Percentiles rank a stretch among this genome's conserved stretches.
Conservation (phyloP, 2,797 vertebrate genomes). For the Rhincodon typus region DNA sequence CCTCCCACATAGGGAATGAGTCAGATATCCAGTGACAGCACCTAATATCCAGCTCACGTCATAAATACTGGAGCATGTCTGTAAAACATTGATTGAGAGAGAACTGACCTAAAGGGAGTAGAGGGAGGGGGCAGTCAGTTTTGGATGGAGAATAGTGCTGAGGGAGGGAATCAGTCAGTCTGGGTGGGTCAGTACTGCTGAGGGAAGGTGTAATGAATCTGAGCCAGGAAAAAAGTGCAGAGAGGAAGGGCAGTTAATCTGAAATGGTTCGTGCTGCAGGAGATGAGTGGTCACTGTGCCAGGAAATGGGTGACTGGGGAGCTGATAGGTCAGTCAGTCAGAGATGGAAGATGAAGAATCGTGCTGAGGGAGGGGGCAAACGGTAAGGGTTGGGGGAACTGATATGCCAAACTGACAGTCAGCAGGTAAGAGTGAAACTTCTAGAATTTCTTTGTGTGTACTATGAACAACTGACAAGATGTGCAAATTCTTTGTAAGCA, state of each 20-base stretch:
- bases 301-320: not conserved
- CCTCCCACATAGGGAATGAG: slow-evolving; percentile 19
- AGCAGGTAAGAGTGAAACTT: not conserved
- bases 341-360: not conserved
- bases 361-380: not conserved
- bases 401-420: not conserved
- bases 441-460: too few relatives aligned
- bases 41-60: not conserved
- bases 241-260: too few relatives aligned
- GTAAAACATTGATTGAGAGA: not conserved
- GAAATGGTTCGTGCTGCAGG: too few relatives aligned
- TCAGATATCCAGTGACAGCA: not conserved
- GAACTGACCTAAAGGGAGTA: not conserved
- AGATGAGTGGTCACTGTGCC: too few relatives aligned
- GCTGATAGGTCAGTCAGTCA: not conserved
- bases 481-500: not conserved
- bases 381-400: not conserved
- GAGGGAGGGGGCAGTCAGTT: not conserved
- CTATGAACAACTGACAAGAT: too few relatives aligned
- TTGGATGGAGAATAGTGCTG: not conserved
- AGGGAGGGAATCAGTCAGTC: not conserved
- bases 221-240: too few relatives aligned
- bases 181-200: not conserved
- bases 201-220: not conserved
- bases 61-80: not conserved